Base-by-base conservation (phyloP, 53 echinoderm and acorn worm species). In the Paelopatides confundens region DNA sequence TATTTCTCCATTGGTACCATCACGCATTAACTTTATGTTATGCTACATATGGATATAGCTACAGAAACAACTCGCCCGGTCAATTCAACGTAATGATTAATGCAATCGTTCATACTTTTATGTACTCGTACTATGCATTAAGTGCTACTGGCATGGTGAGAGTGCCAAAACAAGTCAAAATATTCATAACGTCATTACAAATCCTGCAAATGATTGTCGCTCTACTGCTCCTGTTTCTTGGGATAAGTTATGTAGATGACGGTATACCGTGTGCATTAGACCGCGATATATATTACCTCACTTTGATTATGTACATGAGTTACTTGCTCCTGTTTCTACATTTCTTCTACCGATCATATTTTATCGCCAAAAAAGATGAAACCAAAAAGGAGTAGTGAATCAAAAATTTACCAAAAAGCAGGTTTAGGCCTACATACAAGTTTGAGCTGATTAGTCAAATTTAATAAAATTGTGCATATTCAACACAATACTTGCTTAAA, bases 51-150 rank as follows among this genome's bases (percentile, higher is more conserved):
- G 65, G 69, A 21, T 93, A 82, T 30, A 46, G 81, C 6, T 62
- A 82, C 21, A 71, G 84, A 28, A 90, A 69, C 58, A 78, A 95
- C 23, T 94, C 96, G 21, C 93, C 93, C 0, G 96, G 96, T 8
- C 86, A 93, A 32, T 94, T 95, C 77, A 68, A 66, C 3, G 76
- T 90, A 11, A 21, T 51, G 5, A 87, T 87, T 78, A 93, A 93
- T 76, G 86, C 81, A 65, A 53, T 71, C 71, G 89, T 93, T 10
- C 93, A 93, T 43, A 67, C 87, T 10, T 26, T 90, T 12, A 93
- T 93, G 93, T 93, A 93, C 87, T 51, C 74, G 17, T 93, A 93
- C 77, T 93, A 93, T 48, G 90, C 93, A 14, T 30, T 90, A 1
- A 86, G 93, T 15, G 93, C 93, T 3, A 90, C 90, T 5, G 89